A percentile compares a stretch with the other conserved stretches of the same genome.
Evolutionary conservation across 2,797 vertebrate species (phyloP).

Genomic region (Ficedula albicollis): DNA sequence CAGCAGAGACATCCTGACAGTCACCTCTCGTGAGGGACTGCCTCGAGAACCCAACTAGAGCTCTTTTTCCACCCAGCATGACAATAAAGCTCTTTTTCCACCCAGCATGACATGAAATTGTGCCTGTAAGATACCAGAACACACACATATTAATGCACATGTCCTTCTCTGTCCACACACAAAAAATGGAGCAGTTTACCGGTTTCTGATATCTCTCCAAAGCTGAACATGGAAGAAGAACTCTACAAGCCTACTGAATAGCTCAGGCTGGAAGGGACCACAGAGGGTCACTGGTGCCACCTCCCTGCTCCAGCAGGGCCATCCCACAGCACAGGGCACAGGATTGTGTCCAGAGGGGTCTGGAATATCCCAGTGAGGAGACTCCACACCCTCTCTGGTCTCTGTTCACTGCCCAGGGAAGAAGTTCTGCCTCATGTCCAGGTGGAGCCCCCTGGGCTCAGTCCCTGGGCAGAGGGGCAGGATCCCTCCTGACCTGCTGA

Average conservation of each 20-base stretch:
- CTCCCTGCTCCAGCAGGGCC: background rate
- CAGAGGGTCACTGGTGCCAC: rapidly evolving
- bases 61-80: background rate
- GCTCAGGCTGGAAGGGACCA: background rate
- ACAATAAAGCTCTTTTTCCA: no score
- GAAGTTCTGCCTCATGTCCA: background rate
- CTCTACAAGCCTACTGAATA: background rate
- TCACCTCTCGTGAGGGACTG: background rate
- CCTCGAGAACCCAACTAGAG: background rate
- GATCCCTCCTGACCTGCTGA: no score
- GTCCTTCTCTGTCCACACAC: background rate
- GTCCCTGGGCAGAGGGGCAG: background rate
- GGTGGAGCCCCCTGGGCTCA: background rate
- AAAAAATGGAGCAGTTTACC: background rate
- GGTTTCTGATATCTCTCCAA: background rate
- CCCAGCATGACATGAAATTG: background rate
- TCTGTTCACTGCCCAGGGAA: background rate
- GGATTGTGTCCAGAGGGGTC: rapidly evolving
- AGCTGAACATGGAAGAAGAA: background rate
- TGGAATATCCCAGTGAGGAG: background rate
- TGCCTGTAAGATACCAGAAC: background rate
- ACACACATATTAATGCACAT: background rate
- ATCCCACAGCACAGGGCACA: background rate
- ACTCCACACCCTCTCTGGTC: background rate
- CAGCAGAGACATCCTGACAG: background rate